Conservation (phyloP, 2,888 invertebrate genomes). For the Hydroisotoma schaefferi region DNA sequence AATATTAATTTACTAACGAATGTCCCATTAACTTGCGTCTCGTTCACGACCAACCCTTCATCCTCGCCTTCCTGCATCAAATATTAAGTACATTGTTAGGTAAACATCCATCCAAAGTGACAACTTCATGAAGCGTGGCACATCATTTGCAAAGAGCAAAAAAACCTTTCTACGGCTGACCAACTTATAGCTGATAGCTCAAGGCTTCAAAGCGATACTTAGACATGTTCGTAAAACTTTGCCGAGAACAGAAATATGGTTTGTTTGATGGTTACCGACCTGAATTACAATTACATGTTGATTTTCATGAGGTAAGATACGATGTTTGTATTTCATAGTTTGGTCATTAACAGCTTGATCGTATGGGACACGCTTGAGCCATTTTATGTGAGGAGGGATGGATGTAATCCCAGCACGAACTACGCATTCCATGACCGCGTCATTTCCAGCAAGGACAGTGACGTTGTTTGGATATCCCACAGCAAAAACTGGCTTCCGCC, state of each 20-base stretch:
- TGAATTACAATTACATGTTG: constrained; percentile 47
- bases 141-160: no score
- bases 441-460: constrained; percentile 44
- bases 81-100: no score
- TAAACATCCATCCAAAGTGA: no score
- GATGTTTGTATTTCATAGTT: constrained; percentile 37
- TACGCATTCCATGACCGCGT: constrained; percentile 47
- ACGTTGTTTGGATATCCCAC: constrained; percentile 44
- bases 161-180: no score
- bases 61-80: constrained; percentile 42
- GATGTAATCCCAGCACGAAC: constrained; percentile 41
- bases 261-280: constrained; percentile 25
- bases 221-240: no score
- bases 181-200: no score
- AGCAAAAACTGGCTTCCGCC: constrained; percentile 42
- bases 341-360: constrained; percentile 33
- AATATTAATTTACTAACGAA: constrained; percentile 46
- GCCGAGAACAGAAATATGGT: no score
- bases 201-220: no score
- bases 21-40: constrained; percentile 46
- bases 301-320: constrained; percentile 45
- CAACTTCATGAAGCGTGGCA: no score
- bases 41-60: constrained; percentile 45
- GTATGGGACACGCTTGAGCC: constrained; percentile 46
- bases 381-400: constrained; percentile 48